phyloP scores from a whole-genome alignment of 2,888 invertebrate species.

The Eristalis tenax region DNA sequence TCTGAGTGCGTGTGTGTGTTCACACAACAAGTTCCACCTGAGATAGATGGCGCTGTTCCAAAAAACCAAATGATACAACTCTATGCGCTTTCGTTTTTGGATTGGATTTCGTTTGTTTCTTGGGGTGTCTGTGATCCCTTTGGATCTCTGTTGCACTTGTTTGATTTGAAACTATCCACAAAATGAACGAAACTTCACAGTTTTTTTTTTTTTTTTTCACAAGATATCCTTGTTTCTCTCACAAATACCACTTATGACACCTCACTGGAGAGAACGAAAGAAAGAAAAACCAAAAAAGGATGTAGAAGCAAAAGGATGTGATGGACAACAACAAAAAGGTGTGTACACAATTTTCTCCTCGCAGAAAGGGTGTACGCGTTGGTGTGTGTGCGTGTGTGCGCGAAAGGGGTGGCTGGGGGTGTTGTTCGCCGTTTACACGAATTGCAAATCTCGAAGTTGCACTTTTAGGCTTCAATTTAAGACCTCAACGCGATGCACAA shows the following conservation, averaged over 20 bases:
- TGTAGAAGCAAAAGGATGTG: not conserved
- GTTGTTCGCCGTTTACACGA: not conserved
- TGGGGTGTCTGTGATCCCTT: too few relatives aligned
- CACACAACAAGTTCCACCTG: not conserved
- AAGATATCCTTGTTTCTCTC: constrained; percentile 57
- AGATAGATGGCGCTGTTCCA: not conserved
- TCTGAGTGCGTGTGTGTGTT: too few relatives aligned
- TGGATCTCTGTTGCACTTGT: constrained; percentile 66
- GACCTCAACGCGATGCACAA: not conserved
- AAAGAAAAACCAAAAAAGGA: too few relatives aligned
- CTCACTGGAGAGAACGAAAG: constrained; percentile 40
- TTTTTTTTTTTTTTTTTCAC: constrained; percentile 5
- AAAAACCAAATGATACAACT: not conserved
- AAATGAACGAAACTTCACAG: not conserved
- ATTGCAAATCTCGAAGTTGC: not conserved
- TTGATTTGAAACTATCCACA: constrained; percentile 16
- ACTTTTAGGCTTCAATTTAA: not conserved
- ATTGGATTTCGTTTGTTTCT: not conserved
- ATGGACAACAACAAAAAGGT: constrained; percentile 55
- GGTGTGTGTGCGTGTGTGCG: not conserved
- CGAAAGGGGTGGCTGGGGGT: not conserved
- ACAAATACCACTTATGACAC: constrained; percentile 57
- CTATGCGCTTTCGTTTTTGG: too few relatives aligned
- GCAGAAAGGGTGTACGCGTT: not conserved
- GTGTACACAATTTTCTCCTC: constrained; percentile 58